Percentiles rank a stretch among this genome's conserved stretches.
Evolutionary conservation across 2,888 invertebrate species (phyloP).

Genomic region (Choristoneura rosaceana): DNA sequence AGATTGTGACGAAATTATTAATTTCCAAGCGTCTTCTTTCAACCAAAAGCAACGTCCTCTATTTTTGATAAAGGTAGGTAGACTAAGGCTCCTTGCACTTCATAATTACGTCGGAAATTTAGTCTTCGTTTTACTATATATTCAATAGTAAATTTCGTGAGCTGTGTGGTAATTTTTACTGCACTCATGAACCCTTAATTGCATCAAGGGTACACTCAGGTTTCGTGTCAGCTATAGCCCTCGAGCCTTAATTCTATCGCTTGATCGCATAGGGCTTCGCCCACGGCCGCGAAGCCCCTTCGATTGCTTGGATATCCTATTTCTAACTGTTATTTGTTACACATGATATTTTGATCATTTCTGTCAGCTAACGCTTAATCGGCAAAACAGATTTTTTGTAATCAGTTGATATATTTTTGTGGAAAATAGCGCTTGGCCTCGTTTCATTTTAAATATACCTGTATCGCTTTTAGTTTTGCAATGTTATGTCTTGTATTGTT

Average conservation of each 20-base stretch:
- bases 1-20: too few species aligned
- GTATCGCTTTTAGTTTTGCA: too few species aligned
- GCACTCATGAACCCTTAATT: neutral
- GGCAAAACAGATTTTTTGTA: neutral
- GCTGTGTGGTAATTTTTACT: neutral
- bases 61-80: too few species aligned
- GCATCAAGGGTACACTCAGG: constrained; percentile 31
- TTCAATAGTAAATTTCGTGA: neutral
- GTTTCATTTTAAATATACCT: neutral
- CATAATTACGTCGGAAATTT: too few species aligned
- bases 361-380: neutral
- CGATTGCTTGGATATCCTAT: constrained; percentile 34
- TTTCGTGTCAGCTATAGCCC: constrained; percentile 19
- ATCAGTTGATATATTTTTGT: neutral
- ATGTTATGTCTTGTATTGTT: too few species aligned
- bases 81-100: too few species aligned
- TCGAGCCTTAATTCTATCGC: constrained; percentile 30
- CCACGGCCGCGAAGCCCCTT: constrained; percentile 37
- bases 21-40: too few species aligned
- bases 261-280: constrained; percentile 32
- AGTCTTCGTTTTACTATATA: too few species aligned
- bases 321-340: constrained; percentile 23
- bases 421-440: neutral
- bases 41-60: too few species aligned
- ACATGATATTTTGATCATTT: neutral